Base-by-base conservation (phyloP, 2,113 vertebrate species). In the Actenoides hombroni region DNA sequence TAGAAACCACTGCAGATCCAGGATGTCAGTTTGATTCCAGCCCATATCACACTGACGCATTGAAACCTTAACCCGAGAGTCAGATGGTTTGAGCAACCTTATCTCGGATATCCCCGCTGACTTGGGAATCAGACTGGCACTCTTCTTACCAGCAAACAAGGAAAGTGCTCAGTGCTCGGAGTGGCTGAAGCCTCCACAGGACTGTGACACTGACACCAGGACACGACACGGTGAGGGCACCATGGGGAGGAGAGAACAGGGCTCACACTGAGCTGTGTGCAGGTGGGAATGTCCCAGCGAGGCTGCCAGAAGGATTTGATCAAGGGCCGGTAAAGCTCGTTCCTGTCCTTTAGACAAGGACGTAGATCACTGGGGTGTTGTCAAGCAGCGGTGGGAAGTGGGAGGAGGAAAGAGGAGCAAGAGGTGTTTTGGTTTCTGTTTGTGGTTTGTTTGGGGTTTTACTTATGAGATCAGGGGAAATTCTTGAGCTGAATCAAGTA, bases 81-180 rank as follows among this genome's bases (percentile, higher is more conserved):
- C 86, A 90, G 39, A 26, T 1, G 21, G 8, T 70, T 69, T 54
- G 28, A 16, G 82, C 44, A 85, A 33, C 28, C 77, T 76, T 68
- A 76, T 74, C 56, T 82, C 5, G 0, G 28, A 5, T 51, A 46
- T 24, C 11, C 83, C 35, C 0, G 0, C 35, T 26, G 69, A 35
- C 6, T 28, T 10, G 13, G 53, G 48, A 16, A 35, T 80, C 6
- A 5, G 44, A 21, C 44, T 2, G 2, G 17, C 25, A 42, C 37
- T 67, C 8, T 14, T 44, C 4, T 0, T 18, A 56, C 1, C 28
- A 5, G 18, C 0, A 2, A 37, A 56, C 3, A 1, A 20, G 60
- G 54, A 16, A 64, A 64, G 19, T 9, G 0, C 0, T 0, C 46
- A 49, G 73, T 1, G 3, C 49, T 20, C 0, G 1, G 31, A 31